A percentile compares a stretch with the other conserved stretches of the same genome.
phyloP scores from a whole-genome alignment of 2,113 vertebrate genomes.

The Leptocoma aspasia region DNA sequence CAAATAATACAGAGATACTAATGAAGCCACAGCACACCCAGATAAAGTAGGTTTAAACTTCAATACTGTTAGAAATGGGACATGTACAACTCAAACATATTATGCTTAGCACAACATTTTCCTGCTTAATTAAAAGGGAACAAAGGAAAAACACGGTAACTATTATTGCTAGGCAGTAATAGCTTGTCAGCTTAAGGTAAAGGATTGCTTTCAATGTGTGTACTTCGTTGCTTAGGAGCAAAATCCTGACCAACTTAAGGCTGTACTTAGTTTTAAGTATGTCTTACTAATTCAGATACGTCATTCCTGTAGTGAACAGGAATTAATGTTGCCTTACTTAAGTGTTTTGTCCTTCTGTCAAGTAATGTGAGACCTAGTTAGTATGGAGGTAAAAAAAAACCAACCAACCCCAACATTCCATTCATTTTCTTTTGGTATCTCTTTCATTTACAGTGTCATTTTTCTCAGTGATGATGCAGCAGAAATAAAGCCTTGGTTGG shows the following conservation, averaged over 20 bases:
- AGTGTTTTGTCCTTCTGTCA: not conserved
- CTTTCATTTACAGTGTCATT: not conserved
- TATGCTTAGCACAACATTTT: not conserved
- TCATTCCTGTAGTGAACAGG: not conserved
- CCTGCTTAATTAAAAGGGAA: not conserved
- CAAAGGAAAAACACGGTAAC: not conserved
- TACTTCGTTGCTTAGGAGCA: not conserved
- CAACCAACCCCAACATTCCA: not conserved
- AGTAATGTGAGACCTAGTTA: not conserved
- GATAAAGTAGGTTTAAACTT: not conserved
- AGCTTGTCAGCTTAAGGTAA: not conserved
- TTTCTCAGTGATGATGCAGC: constrained; percentile 8
- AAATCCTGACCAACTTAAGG: not conserved
- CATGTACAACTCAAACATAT: not conserved
- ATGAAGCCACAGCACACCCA: rapidly evolving
- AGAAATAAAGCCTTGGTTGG: not conserved
- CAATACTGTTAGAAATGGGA: not conserved
- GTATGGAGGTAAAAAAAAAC: not conserved
- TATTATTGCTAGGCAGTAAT: not conserved
- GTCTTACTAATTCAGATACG: not conserved
- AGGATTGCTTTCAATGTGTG: not conserved
- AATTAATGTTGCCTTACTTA: not conserved
- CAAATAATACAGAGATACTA: not conserved
- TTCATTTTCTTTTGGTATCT: not conserved
- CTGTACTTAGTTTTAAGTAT: not conserved